Conservation (phyloP, 2,113 vertebrate genomes). For the Monopterus albus region DNA sequence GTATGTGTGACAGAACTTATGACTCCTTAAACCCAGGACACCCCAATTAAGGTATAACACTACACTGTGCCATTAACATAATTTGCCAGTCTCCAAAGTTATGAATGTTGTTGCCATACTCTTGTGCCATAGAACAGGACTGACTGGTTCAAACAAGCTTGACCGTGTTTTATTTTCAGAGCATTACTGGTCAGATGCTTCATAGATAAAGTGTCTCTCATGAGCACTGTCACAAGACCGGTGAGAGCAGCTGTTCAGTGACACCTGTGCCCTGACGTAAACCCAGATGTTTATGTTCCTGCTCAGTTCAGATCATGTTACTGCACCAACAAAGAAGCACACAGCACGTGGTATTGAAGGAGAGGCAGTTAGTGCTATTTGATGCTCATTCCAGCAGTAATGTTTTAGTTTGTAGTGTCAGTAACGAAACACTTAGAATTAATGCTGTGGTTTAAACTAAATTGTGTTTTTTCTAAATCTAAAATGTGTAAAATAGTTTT, state of each 20-base stretch:
- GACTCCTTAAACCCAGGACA: constrained; percentile 27
- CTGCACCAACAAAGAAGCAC: constrained; percentile 29
- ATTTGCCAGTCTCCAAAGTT: constrained; percentile 24
- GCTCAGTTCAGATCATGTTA: constrained; percentile 12
- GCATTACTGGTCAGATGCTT: constrained; percentile 15
- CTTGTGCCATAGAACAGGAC: constrained; percentile 55
- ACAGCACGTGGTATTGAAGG: not conserved
- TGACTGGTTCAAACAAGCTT: constrained; percentile 24
- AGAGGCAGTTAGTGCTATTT: constrained; percentile 10
- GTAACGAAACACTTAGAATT: constrained; percentile 14
- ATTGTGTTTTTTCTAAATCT: constrained; percentile 26
- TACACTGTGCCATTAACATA: constrained; percentile 59
- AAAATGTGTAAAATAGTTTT: constrained; percentile 48
- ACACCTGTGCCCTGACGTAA: not conserved
- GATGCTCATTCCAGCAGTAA: constrained; percentile 17
- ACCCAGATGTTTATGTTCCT: not conserved
- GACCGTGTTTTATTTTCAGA: constrained; percentile 3
- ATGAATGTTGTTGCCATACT: constrained; percentile 55
- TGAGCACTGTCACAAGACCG: not conserved
- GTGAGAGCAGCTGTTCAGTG: constrained; percentile 1
- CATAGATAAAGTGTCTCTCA: not conserved
- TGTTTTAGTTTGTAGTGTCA: constrained; percentile 36
- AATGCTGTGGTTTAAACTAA: constrained; percentile 27
- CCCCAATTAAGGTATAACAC: constrained; percentile 17
- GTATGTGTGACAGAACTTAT: constrained; percentile 29